Conservation (phyloP, 2,888 invertebrate genomes). For the Drosophila macrospina region DNA sequence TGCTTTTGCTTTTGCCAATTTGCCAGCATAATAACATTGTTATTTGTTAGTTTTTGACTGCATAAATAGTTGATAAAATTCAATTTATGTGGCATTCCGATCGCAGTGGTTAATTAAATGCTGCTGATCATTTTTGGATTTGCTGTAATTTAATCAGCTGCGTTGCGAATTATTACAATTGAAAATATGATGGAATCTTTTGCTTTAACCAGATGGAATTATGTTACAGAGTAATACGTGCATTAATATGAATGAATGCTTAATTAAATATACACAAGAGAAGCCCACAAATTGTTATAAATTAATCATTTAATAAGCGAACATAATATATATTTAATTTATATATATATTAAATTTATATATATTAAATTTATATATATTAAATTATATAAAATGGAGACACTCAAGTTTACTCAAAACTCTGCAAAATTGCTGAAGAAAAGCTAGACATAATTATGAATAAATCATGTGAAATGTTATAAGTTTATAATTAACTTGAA, state of each 20-base stretch:
- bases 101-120: conserved; percentile 58
- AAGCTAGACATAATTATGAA: too few relatives aligned
- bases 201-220: conserved; percentile 1
- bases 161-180: conserved; percentile 40
- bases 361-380: too few relatives aligned
- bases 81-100: conserved; percentile 27
- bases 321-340: too few relatives aligned
- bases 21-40: conserved; percentile 33
- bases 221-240: background rate
- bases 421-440: too few relatives aligned
- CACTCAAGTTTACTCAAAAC: too few relatives aligned
- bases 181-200: conserved; percentile 20
- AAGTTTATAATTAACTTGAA: conserved; percentile 1
- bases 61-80: conserved; percentile 39
- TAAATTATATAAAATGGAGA: too few relatives aligned
- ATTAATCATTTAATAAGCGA: background rate
- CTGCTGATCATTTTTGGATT: conserved; percentile 3
- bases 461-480: background rate
- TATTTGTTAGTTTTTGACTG: conserved; percentile 56
- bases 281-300: background rate
- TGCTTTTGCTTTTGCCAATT: conserved; percentile 35
- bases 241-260: background rate
- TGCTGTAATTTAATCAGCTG: conserved; percentile 47
- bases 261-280: conserved; percentile 23
- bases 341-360: too few relatives aligned